Conservation (phyloP, 2,888 invertebrate genomes). For the Leptopterna dolabrata region DNA sequence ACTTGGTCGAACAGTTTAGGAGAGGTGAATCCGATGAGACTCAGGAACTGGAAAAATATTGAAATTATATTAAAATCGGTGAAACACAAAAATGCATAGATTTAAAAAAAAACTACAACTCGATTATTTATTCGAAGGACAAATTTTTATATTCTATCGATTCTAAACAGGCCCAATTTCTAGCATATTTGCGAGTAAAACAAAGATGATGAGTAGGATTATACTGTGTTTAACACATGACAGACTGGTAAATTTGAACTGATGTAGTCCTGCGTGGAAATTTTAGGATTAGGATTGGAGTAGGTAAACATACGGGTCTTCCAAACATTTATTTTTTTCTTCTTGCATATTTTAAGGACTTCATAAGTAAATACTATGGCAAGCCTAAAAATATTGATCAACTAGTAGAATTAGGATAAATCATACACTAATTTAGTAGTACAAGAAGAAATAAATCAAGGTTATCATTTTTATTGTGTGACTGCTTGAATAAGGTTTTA, state of each 20-base stretch:
- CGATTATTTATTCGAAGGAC: too few relatives aligned
- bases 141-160: too few relatives aligned
- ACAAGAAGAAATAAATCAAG: too few relatives aligned
- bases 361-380: too few relatives aligned
- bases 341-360: not conserved
- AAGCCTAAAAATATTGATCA: too few relatives aligned
- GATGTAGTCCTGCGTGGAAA: not conserved
- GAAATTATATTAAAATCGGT: not conserved
- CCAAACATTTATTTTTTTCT: not conserved
- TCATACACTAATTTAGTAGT: too few relatives aligned
- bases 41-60: slow-evolving; percentile 32
- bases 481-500: not conserved
- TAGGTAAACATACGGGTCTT: not conserved
- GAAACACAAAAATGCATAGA: too few relatives aligned
- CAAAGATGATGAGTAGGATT: not conserved
- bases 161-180: not conserved
- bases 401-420: too few relatives aligned
- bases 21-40: slow-evolving; percentile 30
- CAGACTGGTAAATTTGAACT: not conserved
- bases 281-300: not conserved
- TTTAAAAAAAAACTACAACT: too few relatives aligned
- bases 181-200: not conserved
- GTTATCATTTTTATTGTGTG: not conserved
- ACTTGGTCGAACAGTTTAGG: slow-evolving; percentile 33
- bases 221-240: not conserved